phyloP scores from a whole-genome alignment of 2,888 invertebrate species.

The Pyralis farinalis region DNA sequence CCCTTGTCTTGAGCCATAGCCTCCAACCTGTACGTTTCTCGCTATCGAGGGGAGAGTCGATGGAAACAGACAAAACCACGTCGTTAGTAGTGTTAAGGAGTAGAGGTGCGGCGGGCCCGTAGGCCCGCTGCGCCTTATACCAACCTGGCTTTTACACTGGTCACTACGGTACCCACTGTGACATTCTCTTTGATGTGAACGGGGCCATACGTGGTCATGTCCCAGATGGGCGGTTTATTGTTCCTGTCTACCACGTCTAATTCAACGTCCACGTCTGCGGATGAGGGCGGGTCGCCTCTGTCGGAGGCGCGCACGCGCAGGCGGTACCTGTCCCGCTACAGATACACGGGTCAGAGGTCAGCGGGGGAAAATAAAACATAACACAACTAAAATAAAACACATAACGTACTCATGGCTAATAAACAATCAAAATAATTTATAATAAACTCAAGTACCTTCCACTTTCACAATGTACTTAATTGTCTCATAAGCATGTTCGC shows the following conservation, averaged over 20 bases:
- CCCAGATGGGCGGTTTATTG: conserved; percentile 99
- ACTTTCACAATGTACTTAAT: conserved; percentile 54
- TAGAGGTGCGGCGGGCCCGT: conserved; percentile 72
- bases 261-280: conserved; percentile 97
- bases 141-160: conserved; percentile 99
- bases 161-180: conserved; percentile 99
- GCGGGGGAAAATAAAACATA: conserved; percentile 84
- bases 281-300: conserved; percentile 94
- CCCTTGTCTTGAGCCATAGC: conserved; percentile 99
- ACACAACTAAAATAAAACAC: conserved; percentile 79
- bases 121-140: conserved; percentile 84
- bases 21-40: conserved; percentile 98
- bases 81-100: conserved; percentile 84
- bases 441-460: conserved; percentile 56
- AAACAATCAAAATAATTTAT: conserved; percentile 67
- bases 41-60: conserved; percentile 86
- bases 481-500: conserved; percentile 36
- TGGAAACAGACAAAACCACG: conserved; percentile 85
- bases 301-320: conserved; percentile 98
- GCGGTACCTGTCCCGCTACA: conserved; percentile 97
- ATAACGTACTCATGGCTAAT: conserved; percentile 72
- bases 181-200: conserved; percentile 99
- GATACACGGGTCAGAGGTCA: conserved; percentile 88
- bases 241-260: conserved; percentile 99
- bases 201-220: conserved; percentile 96